These are phyloP conservation scores for sheep (Ovis aries) DNA, from an alignment of 2,113 vertebrate genomes.

Conservation along the genomic window DNA sequence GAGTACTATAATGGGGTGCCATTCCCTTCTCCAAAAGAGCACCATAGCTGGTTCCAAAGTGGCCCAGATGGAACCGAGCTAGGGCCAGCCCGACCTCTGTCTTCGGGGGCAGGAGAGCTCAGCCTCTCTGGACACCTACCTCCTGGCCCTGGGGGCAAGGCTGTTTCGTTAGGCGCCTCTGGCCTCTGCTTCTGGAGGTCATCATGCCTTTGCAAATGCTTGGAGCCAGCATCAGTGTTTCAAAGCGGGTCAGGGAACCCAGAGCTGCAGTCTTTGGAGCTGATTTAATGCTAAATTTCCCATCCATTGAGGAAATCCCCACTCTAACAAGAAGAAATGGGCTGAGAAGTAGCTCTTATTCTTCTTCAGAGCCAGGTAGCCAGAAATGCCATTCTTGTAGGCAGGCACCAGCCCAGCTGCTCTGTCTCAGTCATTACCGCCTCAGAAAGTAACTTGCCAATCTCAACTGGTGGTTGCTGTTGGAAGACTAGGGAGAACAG, in stretches of 20 bases:
- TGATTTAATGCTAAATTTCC: background rate
- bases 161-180: background rate
- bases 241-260: background rate
- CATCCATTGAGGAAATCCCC: background rate
- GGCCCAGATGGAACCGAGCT: background rate
- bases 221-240: background rate
- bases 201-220: background rate
- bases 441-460: background rate
- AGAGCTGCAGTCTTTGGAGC: background rate
- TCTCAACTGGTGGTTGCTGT: background rate
- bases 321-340: background rate
- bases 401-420: background rate
- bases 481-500: background rate
- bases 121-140: background rate
- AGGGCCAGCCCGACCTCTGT: background rate
- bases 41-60: background rate
- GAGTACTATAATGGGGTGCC: background rate
- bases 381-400: background rate
- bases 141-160: background rate
- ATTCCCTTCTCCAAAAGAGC: background rate
- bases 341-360: background rate
- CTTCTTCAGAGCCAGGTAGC: background rate
- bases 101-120: background rate
- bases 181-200: slow-evolving; percentile 2
- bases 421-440: background rate